Evolutionary conservation across 2,888 invertebrate species (phyloP).

Genomic region (Aleiodes alternator): DNA sequence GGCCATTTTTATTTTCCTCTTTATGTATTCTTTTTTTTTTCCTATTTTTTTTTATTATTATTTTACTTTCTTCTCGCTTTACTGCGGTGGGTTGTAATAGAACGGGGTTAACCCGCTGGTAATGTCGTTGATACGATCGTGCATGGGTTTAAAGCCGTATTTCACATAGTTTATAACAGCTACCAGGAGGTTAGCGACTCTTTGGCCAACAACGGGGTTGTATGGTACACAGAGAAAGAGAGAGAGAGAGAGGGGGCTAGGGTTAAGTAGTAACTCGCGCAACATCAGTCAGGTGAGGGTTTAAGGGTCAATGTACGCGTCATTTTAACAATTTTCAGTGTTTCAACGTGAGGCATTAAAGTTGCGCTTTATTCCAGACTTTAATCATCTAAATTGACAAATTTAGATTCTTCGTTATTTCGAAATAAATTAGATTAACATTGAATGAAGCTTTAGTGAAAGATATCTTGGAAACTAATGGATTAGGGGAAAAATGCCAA

Average conservation of each 20-base stretch:
- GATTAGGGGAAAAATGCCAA: too few species aligned
- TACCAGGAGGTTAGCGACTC: constrained; percentile 48
- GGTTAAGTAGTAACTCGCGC: constrained; percentile 63
- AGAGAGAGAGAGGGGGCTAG: constrained; percentile 43
- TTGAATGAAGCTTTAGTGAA: too few species aligned
- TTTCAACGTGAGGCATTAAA: constrained; percentile 25
- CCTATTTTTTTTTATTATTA: background rate
- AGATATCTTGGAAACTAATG: too few species aligned
- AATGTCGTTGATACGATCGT: constrained; percentile 65
- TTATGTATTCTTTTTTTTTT: background rate
- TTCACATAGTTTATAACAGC: constrained; percentile 68
- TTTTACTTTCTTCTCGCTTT: constrained; percentile 2
- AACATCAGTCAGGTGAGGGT: constrained; percentile 47
- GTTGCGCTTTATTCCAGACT: background rate
- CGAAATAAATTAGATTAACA: too few species aligned
- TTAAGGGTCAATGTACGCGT: constrained; percentile 58
- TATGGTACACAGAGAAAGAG: constrained; percentile 61
- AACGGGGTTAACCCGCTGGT: constrained; percentile 62
- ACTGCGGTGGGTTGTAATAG: constrained; percentile 14
- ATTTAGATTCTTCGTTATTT: too few species aligned
- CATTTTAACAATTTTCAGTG: constrained; percentile 36
- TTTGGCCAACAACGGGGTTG: constrained; percentile 51
- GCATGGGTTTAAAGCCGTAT: constrained; percentile 61
- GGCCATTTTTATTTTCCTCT: constrained; percentile 10
- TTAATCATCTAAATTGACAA: too few species aligned